phyloP scores from a whole-genome alignment of 2,113 vertebrate genomes.

The Atractosteus spatula region DNA sequence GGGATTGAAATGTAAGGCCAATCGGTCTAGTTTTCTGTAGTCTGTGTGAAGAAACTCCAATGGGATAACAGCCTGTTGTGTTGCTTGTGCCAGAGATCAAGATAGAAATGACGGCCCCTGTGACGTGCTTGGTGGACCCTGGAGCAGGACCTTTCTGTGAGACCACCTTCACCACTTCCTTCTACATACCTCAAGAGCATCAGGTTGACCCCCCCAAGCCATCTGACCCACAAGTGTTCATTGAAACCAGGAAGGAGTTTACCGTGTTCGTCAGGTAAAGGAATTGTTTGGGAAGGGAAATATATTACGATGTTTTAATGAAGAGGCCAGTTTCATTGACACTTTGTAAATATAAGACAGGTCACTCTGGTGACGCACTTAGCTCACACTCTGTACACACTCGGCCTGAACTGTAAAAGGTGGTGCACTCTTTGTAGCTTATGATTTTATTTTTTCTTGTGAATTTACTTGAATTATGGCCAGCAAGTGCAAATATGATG shows the following conservation, averaged over 20 bases:
- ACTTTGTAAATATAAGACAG: too few species aligned
- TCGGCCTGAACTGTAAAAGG: too few species aligned
- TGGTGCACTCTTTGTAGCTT: too few species aligned
- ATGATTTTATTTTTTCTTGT: too few species aligned
- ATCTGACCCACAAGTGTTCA: conserved; percentile 55
- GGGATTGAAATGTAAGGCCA: background rate
- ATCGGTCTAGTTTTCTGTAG: background rate
- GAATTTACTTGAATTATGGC: too few species aligned
- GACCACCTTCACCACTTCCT: conserved; percentile 61
- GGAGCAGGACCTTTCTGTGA: conserved; percentile 59
- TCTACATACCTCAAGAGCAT: conserved; percentile 61
- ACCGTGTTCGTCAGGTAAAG: conserved; percentile 69
- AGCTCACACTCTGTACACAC: too few species aligned
- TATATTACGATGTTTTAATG: too few species aligned
- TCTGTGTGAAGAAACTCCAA: background rate
- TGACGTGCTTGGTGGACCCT: conserved; percentile 63
- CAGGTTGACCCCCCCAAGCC: conserved; percentile 64
- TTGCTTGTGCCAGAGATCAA: conserved; percentile 55
- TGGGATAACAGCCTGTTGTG: background rate
- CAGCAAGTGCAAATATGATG: too few species aligned
- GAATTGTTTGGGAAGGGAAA: too few species aligned
- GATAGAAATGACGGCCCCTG: conserved; percentile 68
- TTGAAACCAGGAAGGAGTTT: conserved; percentile 68
- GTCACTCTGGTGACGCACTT: too few species aligned
- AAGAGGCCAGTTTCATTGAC: too few species aligned